These are phyloP conservation scores for Brachionus plicatilis DNA, from an alignment of 1,140 invertebrate species.

Conservation along the genomic window DNA sequence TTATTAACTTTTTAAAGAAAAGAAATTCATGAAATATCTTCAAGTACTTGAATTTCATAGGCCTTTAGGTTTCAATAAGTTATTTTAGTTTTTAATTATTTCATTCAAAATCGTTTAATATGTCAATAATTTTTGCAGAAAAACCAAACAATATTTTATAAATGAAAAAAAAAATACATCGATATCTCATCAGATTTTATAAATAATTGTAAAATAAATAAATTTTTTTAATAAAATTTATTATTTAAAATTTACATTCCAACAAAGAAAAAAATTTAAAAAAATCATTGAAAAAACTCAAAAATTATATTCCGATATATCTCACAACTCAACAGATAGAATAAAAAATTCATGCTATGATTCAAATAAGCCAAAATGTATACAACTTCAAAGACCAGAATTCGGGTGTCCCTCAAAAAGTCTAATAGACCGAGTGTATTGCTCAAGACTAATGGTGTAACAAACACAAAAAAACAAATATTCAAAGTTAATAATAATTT, in stretches of 20 bases:
- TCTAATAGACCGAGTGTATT: slow-evolving; percentile 15
- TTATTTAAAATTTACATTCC: not conserved
- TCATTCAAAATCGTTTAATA: too few relatives aligned
- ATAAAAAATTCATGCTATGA: slow-evolving; percentile 38
- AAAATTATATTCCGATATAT: slow-evolving; percentile 24
- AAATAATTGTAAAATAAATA: too few relatives aligned
- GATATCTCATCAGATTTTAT: too few relatives aligned
- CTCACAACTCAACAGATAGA: slow-evolving; percentile 32
- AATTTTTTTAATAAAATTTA: not conserved
- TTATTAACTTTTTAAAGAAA: too few relatives aligned
- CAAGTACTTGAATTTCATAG: too few relatives aligned
- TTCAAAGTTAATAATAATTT: slow-evolving; percentile 29
- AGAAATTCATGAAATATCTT: too few relatives aligned
- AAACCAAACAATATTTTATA: too few relatives aligned
- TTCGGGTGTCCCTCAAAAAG: not conserved
- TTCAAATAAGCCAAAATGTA: slow-evolving; percentile 34
- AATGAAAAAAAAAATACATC: too few relatives aligned
- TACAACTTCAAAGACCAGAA: not conserved
- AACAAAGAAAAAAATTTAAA: not conserved
- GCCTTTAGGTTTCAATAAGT: too few relatives aligned
- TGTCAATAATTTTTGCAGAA: too few relatives aligned
- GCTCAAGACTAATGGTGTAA: slow-evolving; percentile 27
- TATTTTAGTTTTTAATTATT: too few relatives aligned
- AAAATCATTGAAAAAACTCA: not conserved
- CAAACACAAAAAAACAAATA: slow-evolving; percentile 29